Percentiles rank a stretch among this genome's conserved stretches.
Evolutionary conservation across 2,797 vertebrate species (phyloP).

Genomic region (Lepilemur ruficaudatus): DNA sequence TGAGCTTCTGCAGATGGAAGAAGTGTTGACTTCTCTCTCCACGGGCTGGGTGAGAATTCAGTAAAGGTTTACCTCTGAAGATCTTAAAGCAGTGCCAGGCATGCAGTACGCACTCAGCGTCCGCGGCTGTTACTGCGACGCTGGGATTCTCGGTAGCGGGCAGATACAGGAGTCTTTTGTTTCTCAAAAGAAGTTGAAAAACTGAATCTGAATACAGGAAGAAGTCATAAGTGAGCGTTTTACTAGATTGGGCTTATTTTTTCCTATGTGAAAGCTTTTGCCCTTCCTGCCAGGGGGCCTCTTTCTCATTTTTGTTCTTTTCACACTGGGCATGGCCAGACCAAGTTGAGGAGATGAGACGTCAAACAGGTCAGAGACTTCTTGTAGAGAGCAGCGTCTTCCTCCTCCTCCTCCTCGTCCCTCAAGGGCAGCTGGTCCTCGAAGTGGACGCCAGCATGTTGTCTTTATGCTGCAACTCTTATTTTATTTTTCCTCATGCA

Average conservation of each 20-base stretch:
- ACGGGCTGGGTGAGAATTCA: accelerated
- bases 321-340: accelerated
- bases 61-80: background rate
- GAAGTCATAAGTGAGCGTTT: accelerated
- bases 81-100: background rate
- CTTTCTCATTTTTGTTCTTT: background rate
- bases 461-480: accelerated
- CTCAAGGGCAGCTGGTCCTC: background rate
- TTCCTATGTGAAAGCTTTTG: background rate
- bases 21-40: accelerated
- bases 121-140: background rate
- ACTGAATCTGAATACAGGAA: background rate
- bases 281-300: accelerated
- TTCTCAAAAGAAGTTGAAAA: background rate
- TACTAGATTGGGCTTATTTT: background rate
- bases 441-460: accelerated
- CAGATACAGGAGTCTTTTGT: accelerated
- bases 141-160: background rate
- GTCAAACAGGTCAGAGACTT: background rate
- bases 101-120: accelerated
- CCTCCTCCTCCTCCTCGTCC: background rate
- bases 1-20: background rate
- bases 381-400: background rate
- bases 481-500: background rate
- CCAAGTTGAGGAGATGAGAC: no score